These are phyloP conservation scores for Aphelinus atriplicis DNA, from an alignment of 1,140 invertebrate genomes.

Conservation along the genomic window DNA sequence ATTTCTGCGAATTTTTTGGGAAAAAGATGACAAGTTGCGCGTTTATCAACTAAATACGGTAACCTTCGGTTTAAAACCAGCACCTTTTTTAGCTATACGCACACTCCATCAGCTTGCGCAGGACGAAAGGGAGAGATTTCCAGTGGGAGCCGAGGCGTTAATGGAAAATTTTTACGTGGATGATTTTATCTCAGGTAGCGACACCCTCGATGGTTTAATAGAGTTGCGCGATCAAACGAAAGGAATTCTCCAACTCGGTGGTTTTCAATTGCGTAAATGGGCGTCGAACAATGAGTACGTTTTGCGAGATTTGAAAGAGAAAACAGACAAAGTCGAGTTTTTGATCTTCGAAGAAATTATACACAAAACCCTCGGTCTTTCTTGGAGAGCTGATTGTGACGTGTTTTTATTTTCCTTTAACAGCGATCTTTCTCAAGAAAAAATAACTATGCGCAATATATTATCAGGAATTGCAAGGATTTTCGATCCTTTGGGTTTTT, in stretches of 20 bases:
- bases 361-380: not conserved
- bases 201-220: not conserved
- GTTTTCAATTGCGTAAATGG: constrained; percentile 21
- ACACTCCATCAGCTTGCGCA: constrained; percentile 49
- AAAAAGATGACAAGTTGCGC: too few relatives aligned
- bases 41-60: constrained; percentile 3
- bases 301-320: not conserved
- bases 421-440: not conserved
- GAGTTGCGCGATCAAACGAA: not conserved
- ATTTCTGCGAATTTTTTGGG: constrained; percentile 42
- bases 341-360: not conserved
- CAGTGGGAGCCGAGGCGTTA: constrained; percentile 16
- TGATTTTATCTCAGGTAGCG: constrained; percentile 16
- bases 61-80: constrained; percentile 24
- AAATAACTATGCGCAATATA: not conserved
- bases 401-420: not conserved
- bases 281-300: not conserved
- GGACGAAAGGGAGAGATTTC: constrained; percentile 45
- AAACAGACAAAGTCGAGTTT: not conserved
- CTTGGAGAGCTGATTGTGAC: not conserved
- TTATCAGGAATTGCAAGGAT: constrained; percentile 1
- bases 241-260: not conserved
- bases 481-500: not conserved
- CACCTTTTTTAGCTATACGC: constrained; percentile 11
- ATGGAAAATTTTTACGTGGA: constrained; percentile 26